phyloP scores from a whole-genome alignment of 1,140 invertebrate genomes.

The Bombus picipes region DNA sequence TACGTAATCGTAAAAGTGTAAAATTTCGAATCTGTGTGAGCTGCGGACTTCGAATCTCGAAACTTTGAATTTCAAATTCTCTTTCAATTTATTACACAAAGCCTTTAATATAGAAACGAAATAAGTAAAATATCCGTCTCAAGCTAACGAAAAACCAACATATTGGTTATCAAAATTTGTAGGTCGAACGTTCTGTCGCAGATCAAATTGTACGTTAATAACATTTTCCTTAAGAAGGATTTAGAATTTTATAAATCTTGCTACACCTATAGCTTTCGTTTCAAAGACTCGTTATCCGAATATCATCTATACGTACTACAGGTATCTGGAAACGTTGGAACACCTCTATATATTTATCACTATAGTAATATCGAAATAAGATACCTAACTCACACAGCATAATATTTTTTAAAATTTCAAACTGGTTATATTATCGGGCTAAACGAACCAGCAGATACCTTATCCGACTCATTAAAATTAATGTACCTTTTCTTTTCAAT shows the following conservation, averaged over 20 bases:
- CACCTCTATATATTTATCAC: not conserved
- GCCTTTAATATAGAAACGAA: too few relatives aligned
- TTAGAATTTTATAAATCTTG: not conserved
- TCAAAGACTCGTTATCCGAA: not conserved
- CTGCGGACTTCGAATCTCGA: too few relatives aligned
- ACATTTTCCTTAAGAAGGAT: not conserved
- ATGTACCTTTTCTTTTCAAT: not conserved
- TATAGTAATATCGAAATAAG: not conserved
- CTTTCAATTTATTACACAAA: too few relatives aligned
- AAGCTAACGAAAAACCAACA: not conserved
- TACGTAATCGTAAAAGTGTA: rapidly evolving
- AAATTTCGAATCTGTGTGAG: too few relatives aligned
- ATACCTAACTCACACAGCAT: not conserved
- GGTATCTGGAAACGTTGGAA: not conserved
- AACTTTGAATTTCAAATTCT: too few relatives aligned
- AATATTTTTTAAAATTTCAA: not conserved
- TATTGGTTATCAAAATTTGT: not conserved
- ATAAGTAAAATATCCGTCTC: not conserved
- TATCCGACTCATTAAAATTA: not conserved
- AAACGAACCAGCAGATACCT: not conserved
- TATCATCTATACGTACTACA: too few relatives aligned
- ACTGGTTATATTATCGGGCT: not conserved
- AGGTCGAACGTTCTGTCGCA: not conserved
- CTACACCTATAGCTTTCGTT: not conserved
- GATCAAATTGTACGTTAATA: not conserved